phyloP scores from a whole-genome alignment of 2,888 invertebrate species.

The Idaea straminata region DNA sequence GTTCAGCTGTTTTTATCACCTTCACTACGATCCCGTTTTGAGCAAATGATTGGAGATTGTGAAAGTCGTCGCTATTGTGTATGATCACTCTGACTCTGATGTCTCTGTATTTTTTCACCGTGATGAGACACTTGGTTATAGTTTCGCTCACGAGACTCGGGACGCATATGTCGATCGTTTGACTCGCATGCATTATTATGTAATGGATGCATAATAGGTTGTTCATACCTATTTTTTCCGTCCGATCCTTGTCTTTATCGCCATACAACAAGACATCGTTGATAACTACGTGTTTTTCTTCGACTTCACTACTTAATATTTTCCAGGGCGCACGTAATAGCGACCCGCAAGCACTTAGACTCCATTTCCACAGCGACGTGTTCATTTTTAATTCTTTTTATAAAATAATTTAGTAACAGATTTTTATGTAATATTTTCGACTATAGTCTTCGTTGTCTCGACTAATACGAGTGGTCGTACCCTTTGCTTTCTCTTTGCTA shows the following conservation, averaged over 20 bases:
- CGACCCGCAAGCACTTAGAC: background rate
- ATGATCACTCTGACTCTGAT: slow-evolving; percentile 48
- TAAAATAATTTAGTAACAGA: background rate
- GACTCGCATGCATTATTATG: slow-evolving; percentile 48
- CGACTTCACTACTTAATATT: slow-evolving; percentile 14
- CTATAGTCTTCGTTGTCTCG: background rate
- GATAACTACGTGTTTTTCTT: slow-evolving; percentile 32
- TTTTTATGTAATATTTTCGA: background rate
- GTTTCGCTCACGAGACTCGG: slow-evolving; percentile 51
- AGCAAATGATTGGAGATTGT: slow-evolving; percentile 38
- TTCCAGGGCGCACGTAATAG: background rate
- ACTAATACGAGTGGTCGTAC: too few relatives aligned
- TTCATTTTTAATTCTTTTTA: background rate
- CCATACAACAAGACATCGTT: slow-evolving; percentile 62
- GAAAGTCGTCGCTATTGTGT: slow-evolving; percentile 42
- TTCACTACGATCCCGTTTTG: slow-evolving; percentile 52
- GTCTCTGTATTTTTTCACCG: slow-evolving; percentile 39
- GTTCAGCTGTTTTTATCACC: slow-evolving; percentile 39
- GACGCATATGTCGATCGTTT: slow-evolving; percentile 54
- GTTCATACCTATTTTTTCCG: slow-evolving; percentile 44
- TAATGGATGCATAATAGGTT: slow-evolving; percentile 57
- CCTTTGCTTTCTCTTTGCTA: too few relatives aligned
- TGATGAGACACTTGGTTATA: slow-evolving; percentile 47
- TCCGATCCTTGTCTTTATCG: slow-evolving; percentile 38
- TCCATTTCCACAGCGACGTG: background rate